Conservation (phyloP, 2,113 vertebrate species). For the Mionectes macconnelli region DNA sequence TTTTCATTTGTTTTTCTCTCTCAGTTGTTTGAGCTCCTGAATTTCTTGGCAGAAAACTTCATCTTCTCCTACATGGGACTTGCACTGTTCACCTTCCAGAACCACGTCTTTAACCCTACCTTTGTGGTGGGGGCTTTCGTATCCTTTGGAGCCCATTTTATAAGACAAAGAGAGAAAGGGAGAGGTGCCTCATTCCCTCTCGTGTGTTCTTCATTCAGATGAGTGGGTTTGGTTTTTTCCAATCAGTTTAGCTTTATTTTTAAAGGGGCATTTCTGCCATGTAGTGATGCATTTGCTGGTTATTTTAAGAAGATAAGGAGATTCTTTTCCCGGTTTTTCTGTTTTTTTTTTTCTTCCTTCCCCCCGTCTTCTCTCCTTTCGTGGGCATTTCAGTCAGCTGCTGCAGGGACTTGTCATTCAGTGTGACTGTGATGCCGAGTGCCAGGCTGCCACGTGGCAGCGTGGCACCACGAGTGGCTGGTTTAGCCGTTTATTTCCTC, state of each 20-base stretch:
- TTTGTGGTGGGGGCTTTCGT: conserved; percentile 95
- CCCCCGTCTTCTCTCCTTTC: background rate
- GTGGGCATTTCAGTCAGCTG: background rate
- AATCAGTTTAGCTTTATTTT: background rate
- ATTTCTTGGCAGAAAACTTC: conserved; percentile 99
- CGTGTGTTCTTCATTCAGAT: background rate
- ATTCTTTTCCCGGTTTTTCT: background rate
- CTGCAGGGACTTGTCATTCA: background rate
- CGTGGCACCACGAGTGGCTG: background rate
- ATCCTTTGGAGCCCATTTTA: conserved; percentile 77
- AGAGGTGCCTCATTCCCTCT: background rate
- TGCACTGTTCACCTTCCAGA: conserved; percentile 96
- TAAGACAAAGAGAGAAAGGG: background rate
- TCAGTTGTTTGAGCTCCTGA: conserved; percentile 96
- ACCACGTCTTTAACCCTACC: conserved; percentile 91
- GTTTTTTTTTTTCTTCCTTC: too few relatives aligned
- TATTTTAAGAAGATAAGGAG: background rate
- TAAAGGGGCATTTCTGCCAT: background rate
- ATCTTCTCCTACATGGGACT: conserved; percentile 99
- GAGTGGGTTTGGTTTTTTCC: background rate
- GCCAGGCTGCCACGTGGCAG: background rate
- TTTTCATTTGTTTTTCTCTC: conserved; percentile 58
- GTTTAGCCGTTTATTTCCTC: background rate
- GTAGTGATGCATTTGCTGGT: background rate
- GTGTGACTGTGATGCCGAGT: fast-evolving